Conservation (phyloP, 1,140 invertebrate genomes). For the Potamilus streckersoni region DNA sequence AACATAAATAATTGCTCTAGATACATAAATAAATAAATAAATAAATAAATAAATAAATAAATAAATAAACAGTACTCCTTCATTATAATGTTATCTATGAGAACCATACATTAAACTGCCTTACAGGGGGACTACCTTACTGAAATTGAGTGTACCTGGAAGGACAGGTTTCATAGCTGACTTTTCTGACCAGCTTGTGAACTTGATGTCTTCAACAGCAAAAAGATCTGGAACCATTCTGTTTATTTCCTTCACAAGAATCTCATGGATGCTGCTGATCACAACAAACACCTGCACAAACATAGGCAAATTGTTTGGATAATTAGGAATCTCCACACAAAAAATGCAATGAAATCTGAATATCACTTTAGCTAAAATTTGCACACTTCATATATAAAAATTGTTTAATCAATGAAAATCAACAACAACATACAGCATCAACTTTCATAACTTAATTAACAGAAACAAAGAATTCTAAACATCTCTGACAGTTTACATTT, state of each 20-base stretch:
- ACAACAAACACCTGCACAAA: conserved; percentile 51
- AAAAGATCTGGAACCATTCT: conserved; percentile 28
- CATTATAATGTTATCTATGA: too few species aligned
- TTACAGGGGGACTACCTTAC: too few species aligned
- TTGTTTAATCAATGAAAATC: too few species aligned
- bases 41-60: too few species aligned
- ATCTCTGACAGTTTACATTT: too few species aligned
- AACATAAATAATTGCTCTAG: too few species aligned
- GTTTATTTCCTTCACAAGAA: conserved; percentile 43
- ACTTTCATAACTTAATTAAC: too few species aligned
- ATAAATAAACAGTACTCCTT: too few species aligned
- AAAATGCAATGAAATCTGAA: not conserved
- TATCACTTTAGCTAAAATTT: not conserved
- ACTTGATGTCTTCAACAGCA: conserved; percentile 22
- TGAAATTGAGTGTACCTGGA: conserved; percentile 43
- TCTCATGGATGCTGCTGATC: conserved; percentile 52
- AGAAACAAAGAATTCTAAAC: too few species aligned
- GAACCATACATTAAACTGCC: too few species aligned
- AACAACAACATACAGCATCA: too few species aligned
- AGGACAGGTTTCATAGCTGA: conserved; percentile 33
- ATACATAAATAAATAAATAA: too few species aligned
- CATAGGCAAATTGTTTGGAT: not conserved
- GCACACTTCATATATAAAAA: not conserved
- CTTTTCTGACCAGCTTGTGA: conserved; percentile 37
- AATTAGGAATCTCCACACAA: not conserved